phyloP scores from a whole-genome alignment of 1,140 invertebrate species.

The Pristionchus pacificus region DNA sequence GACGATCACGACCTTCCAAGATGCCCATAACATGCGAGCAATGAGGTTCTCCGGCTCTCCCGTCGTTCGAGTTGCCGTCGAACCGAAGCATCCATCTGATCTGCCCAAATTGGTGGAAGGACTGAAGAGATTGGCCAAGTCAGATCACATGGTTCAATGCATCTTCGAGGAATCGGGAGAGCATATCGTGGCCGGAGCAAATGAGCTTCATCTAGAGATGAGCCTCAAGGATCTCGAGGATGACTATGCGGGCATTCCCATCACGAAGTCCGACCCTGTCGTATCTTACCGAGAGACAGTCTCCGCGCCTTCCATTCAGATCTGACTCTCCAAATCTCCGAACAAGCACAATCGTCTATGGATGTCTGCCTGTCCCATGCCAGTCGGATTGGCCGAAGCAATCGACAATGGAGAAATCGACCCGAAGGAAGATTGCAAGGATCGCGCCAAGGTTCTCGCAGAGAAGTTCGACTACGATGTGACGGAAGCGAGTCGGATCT shows the following conservation, averaged over 20 bases:
- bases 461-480: conserved; percentile 96
- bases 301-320: conserved; percentile 83
- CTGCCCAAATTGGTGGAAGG: conserved; percentile 81
- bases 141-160: conserved; percentile 99
- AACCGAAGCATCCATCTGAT: conserved; percentile 97
- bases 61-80: conserved; percentile 97
- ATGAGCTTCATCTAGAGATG: conserved; percentile 98
- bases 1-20: conserved; percentile 96
- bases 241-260: conserved; percentile 97
- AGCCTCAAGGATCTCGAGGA: conserved; percentile 99
- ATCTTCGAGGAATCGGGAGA: conserved; percentile 99
- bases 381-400: conserved; percentile 89
- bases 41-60: conserved; percentile 91
- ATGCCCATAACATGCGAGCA: conserved; percentile 95
- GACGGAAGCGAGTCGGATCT: conserved; percentile 98
- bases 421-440: conserved; percentile 92
- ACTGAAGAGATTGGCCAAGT: conserved; percentile 86
- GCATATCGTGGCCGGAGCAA: conserved; percentile 98
- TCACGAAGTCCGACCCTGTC: conserved; percentile 97
- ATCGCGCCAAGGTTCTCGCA: conserved; percentile 84
- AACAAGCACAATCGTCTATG: conserved; percentile 99
- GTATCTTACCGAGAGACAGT: conserved; percentile 99
- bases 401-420: conserved; percentile 93
- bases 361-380: conserved; percentile 91
- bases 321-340: conserved; percentile 96